Evolutionary conservation across 2,113 vertebrate genomes (phyloP).

Genomic region (Lycaon pictus): DNA sequence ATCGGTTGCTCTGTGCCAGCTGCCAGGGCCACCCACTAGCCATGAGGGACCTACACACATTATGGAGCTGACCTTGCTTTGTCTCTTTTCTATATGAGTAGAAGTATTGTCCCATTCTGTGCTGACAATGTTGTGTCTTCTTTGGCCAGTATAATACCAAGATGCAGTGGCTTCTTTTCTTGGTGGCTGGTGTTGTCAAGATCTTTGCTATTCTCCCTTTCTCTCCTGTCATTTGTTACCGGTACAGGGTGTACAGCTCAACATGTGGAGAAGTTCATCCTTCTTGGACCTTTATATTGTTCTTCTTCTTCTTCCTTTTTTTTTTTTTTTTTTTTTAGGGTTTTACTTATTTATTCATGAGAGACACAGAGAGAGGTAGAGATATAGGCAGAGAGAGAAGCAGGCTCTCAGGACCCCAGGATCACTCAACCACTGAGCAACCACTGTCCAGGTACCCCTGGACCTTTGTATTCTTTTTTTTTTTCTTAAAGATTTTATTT

Average conservation of each 20-base stretch:
- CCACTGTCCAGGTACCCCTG: no score
- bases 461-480: no score
- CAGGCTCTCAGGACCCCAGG: no score
- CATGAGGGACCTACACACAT: no score
- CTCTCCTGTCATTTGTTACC: neutral
- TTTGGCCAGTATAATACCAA: neutral
- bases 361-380: no score
- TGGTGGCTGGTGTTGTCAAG: neutral
- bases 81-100: neutral
- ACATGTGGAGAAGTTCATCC: neutral
- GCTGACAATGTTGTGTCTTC: neutral
- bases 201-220: neutral
- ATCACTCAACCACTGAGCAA: no score
- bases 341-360: no score
- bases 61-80: neutral
- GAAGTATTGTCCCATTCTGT: neutral
- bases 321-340: no score
- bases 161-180: neutral
- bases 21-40: neutral
- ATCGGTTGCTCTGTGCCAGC: neutral
- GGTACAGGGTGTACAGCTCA: neutral
- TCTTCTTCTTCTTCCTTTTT: neutral
- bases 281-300: neutral
- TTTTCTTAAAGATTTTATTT: no score
- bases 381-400: no score